phyloP scores from a whole-genome alignment of 2,113 vertebrate species.

The Paradoxurus hermaphroditus region DNA sequence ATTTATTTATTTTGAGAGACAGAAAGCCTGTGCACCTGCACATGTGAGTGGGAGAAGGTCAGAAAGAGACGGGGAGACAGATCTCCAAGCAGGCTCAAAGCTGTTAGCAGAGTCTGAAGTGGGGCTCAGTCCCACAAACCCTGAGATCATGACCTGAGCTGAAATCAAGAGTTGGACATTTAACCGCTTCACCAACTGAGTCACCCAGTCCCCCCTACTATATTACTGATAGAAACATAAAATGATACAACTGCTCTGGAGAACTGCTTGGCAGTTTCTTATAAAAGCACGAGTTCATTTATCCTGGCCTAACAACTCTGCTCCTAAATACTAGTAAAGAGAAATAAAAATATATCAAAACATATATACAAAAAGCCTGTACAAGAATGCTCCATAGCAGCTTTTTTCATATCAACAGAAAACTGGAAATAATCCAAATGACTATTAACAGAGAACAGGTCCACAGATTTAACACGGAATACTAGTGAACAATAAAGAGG shows the following conservation, averaged over 20 bases:
- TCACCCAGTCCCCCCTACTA: no score
- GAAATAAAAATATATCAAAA: neutral
- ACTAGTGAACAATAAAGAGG: neutral
- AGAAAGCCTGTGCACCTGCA: no score
- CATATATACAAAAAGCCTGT: neutral
- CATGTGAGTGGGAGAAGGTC: no score
- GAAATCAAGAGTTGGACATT: no score
- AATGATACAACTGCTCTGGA: neutral
- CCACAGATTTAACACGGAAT: neutral
- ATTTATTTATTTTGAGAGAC: no score
- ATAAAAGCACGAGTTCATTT: neutral
- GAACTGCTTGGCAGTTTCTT: neutral
- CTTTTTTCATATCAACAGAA: neutral
- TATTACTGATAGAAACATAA: neutral
- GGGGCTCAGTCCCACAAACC: no score
- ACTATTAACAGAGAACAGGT: neutral
- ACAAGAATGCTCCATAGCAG: neutral
- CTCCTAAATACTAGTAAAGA: neutral
- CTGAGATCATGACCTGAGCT: no score
- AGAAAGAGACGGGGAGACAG: no score
- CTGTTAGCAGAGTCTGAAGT: no score
- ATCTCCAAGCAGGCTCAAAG: no score
- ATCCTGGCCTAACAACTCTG: neutral
- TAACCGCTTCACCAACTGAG: no score
- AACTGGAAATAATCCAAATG: neutral